Percentiles rank a stretch among this genome's conserved stretches.
Evolutionary conservation across 2,797 vertebrate species (phyloP).

Genomic region (Siniperca scherzeri): DNA sequence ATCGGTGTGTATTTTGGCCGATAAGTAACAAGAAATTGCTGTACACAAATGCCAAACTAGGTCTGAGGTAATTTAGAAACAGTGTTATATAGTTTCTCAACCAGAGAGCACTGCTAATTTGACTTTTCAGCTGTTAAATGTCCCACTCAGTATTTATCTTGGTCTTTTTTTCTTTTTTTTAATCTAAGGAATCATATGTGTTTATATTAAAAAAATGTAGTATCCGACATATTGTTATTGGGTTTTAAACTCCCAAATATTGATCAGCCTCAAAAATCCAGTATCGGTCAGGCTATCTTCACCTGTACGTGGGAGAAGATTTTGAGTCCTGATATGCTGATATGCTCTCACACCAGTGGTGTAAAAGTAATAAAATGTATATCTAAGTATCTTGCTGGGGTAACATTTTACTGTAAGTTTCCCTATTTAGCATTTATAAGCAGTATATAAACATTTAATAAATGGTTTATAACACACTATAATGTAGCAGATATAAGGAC

Average conservation of each 20-base stretch:
- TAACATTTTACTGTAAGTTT: neutral
- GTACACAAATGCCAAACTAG: neutral
- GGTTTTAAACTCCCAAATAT: too few relatives aligned
- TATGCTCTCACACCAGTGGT: neutral
- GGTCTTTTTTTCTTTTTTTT: neutral
- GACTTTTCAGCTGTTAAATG: neutral
- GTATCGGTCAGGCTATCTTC: neutral
- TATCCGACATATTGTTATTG: too few relatives aligned
- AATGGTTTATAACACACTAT: too few relatives aligned
- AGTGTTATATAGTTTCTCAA: neutral
- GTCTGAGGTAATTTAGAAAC: neutral
- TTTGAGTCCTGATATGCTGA: neutral
- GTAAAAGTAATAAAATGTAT: neutral
- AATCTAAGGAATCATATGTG: neutral
- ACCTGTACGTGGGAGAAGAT: neutral
- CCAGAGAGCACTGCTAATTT: neutral
- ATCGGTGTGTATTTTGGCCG: neutral
- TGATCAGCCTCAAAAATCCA: neutral
- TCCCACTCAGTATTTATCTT: neutral
- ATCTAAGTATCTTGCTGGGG: neutral
- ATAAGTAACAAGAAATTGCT: neutral
- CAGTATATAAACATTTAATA: neutral
- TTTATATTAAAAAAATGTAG: too few relatives aligned
- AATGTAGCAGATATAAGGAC: neutral
- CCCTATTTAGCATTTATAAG: neutral